Evolutionary conservation across 2,113 vertebrate species (phyloP).

Genomic region (Monarcha castaneiventris): DNA sequence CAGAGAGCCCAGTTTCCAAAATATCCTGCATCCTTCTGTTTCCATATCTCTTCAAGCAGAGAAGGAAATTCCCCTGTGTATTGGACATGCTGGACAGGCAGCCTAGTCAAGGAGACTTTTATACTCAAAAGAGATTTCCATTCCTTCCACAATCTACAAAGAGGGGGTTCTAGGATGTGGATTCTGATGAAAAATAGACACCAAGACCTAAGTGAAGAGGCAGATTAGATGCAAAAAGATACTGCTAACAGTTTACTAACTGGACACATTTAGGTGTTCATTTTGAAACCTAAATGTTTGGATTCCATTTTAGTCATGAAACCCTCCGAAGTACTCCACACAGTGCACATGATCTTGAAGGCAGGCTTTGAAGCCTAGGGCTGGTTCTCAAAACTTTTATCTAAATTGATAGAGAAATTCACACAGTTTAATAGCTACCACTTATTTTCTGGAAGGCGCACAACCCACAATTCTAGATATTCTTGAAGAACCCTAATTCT

Average conservation of each 20-base stretch:
- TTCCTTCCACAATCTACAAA: neutral
- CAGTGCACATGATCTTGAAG: fast-evolving
- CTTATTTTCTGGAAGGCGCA: neutral
- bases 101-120: neutral
- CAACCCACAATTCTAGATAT: fast-evolving
- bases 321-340: neutral
- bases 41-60: neutral
- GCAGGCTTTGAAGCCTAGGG: neutral
- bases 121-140: neutral
- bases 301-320: neutral
- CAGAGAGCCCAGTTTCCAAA: neutral
- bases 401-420: neutral
- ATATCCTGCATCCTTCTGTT: neutral
- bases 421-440: neutral
- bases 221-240: neutral
- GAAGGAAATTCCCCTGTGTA: neutral
- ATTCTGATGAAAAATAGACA: neutral
- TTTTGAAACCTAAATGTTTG: neutral
- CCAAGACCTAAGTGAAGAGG: neutral
- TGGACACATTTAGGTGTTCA: neutral
- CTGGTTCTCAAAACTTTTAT: neutral
- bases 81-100: neutral
- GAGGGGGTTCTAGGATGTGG: neutral
- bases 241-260: neutral
- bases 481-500: neutral